Base-by-base conservation (phyloP, 2,888 invertebrate species). In the Drosophila peninsularis region DNA sequence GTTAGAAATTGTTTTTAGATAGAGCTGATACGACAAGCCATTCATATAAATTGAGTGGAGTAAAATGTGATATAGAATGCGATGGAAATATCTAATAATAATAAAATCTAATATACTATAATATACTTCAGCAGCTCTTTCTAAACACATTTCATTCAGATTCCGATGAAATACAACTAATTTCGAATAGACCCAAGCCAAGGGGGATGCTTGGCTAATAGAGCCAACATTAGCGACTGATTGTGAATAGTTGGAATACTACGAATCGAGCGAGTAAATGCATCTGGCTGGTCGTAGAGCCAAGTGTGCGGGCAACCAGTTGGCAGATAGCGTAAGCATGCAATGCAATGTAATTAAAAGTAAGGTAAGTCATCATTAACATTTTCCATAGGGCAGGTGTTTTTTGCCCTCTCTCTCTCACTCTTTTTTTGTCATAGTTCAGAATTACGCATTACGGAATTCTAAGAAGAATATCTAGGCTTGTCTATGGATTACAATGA, bases 381-480 rank as follows among this genome's bases (percentile, higher is more conserved):
- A 85, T 86, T 85, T 82, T 73, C 44, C 71, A 71, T 57, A 79
- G 79, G 78, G 84, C 86, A 88, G 85, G 80, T 85, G 88, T 79
- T 54, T 64, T 50, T 19, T 14, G 13, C n/a, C 30, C 24, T 45
- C 5, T 24, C 14, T 21, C 24, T 24, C 24, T 24, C 24, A 24
- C 24, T 24, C 24, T 24, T 24, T 24, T 45, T 56, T 56, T 37
- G 45, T 57, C 44, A 64, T 54, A 66, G 57, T 39, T 53, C 52
- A 64, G 65, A 84, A 84, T 78, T 86, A 82, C 78, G 82, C 79
- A 67, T 78, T 86, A 71, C 70, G 55, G 79, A 71, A 73, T 73
- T 62, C 45, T 47, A 61, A 14, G 41, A 69, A 57, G 42, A 41
- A 17, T n/a, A 19, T 10, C 2, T 27, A 11, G 54, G 34, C 2